Base-by-base conservation (phyloP, 2,797 vertebrate genomes). In the Pangasius krempfi region DNA sequence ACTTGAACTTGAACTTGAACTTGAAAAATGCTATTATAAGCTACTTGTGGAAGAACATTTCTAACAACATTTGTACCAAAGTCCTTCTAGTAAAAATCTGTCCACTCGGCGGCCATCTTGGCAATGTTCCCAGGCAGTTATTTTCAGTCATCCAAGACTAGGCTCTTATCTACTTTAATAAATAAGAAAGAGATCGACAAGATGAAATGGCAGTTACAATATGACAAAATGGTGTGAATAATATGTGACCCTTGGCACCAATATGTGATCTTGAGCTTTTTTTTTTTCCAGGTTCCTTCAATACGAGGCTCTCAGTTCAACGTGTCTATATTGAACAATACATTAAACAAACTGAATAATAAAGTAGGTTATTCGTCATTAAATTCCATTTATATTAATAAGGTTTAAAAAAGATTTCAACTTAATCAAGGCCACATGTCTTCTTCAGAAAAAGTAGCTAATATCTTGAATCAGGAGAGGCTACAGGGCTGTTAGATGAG, bases 111-210 rank as follows among this genome's bases (percentile, higher is more conserved):
- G 52, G n/a, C 52, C 78, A 80, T 27, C 80, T 82, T 82, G 80
- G 80, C 56, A 62, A 13, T 18, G 33, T 44, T 83, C 80, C 80
- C 58, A 83, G 80, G 22, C 58, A 27, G 56, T 40, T 82, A 64
- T 83, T 82, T 82, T 62, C 80, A 62, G 58, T 62, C 37, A 62
- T 44, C 37, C 37, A 44, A 83, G 37, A 64, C 58, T 52, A 18
- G 37, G 25, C 58, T 64, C 78, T 80, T 78, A 78, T 78, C 47
- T 79, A 54, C 54, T 81, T 58, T 22, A 60, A 81, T 62, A 82
- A 82, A 82, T n/a, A 62, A 44, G 13, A 62, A 82, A 27, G 0
- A 25, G 40, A 64, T 83, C 80, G 3, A 83, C 37, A 27, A 62
- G 58, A 83, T 62, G 58, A 64, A 83, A 64, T 8, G 22, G 22